A percentile compares a stretch with the other conserved stretches of the same genome.
These are phyloP conservation scores for Caiman crocodilus DNA, from an alignment of 2,797 vertebrate species.

Conservation along the genomic window DNA sequence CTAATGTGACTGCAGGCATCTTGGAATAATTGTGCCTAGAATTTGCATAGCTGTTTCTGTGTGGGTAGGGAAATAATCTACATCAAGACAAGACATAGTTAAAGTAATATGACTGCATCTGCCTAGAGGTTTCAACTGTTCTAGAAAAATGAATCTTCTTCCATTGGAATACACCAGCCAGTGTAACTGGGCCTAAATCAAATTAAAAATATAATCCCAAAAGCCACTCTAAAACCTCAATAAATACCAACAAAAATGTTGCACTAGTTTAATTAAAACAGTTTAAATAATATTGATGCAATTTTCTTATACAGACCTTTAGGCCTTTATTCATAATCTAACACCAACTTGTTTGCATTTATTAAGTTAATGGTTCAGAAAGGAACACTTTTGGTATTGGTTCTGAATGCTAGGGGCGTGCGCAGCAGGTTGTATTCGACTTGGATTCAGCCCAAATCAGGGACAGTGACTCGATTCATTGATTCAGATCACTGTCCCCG, in stretches of 20 bases:
- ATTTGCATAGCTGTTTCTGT: not conserved
- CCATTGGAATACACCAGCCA: not conserved
- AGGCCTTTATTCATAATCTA: not conserved
- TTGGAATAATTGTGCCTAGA: rapidly evolving
- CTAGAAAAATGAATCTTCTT: not conserved
- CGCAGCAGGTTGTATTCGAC: too few relatives aligned
- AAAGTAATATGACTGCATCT: rapidly evolving
- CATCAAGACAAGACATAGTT: not conserved
- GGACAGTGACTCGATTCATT: too few relatives aligned
- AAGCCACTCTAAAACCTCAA: not conserved
- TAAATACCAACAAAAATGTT: not conserved
- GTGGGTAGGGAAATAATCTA: not conserved
- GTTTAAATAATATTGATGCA: not conserved
- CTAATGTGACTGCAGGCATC: rapidly evolving
- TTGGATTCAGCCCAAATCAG: too few relatives aligned
- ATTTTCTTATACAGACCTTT: not conserved
- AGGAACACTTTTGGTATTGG: not conserved
- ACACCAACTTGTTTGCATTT: not conserved
- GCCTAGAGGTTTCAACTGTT: rapidly evolving
- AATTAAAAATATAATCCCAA: not conserved
- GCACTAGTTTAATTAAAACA: not conserved
- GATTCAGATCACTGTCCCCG: too few relatives aligned
- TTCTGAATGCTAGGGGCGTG: too few relatives aligned
- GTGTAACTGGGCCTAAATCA: rapidly evolving
- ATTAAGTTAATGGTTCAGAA: not conserved